Evolutionary conservation across 2,797 vertebrate genomes (phyloP).

Genomic region (Peromyscus melanophrys): DNA sequence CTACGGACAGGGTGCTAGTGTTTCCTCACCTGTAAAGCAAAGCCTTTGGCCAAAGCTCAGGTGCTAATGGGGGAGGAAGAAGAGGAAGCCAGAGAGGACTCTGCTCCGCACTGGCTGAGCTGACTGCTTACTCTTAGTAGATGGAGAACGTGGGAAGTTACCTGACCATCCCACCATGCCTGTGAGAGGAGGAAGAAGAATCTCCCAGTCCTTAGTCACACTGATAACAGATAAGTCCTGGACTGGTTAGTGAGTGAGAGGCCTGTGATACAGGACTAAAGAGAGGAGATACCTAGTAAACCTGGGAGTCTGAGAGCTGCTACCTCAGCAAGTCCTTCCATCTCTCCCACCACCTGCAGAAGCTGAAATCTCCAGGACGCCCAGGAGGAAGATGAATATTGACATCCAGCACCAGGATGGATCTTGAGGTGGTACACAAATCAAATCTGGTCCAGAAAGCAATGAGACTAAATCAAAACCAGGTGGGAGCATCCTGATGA

Average conservation of each 20-base stretch:
- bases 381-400: background rate
- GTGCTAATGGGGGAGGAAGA: background rate
- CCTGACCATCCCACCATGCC: background rate
- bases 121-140: background rate
- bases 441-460: background rate
- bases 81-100: background rate
- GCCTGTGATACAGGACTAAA: background rate
- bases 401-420: background rate
- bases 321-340: accelerated
- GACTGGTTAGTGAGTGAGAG: background rate
- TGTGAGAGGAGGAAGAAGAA: background rate
- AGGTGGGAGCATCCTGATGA: background rate
- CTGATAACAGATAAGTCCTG: background rate
- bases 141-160: background rate
- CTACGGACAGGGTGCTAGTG: no score
- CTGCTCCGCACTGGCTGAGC: background rate
- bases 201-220: background rate
- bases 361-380: no score
- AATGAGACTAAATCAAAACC: background rate
- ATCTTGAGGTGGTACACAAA: background rate
- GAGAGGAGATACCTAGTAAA: background rate
- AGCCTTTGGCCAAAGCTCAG: background rate
- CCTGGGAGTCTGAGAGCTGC: background rate
- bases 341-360: background rate
- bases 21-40: background rate